Percentiles rank a stretch among this genome's conserved stretches.
Conservation (phyloP, 2,797 vertebrate genomes). For the Spinus olivaceus region DNA sequence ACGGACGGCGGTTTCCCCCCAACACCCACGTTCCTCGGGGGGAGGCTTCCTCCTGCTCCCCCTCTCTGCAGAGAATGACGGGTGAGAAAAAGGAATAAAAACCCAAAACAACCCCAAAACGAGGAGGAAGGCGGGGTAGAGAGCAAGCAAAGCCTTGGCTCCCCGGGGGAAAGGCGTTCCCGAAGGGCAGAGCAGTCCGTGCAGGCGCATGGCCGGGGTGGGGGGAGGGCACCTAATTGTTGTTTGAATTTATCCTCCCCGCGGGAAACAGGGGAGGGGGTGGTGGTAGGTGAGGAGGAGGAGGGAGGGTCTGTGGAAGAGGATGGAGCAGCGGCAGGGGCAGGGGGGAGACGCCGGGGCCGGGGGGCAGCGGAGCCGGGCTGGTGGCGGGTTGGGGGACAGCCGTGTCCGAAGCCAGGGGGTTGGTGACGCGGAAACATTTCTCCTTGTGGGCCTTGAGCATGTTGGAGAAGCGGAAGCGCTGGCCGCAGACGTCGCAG, state of each 20-base stretch:
- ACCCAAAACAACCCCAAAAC: neutral
- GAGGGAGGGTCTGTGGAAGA: conserved; percentile 76
- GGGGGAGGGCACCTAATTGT: conserved; percentile 62
- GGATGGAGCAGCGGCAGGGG: conserved; percentile 82
- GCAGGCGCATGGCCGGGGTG: neutral
- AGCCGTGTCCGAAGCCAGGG: conserved; percentile 71
- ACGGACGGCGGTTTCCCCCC: fast-evolving
- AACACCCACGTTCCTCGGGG: fast-evolving
- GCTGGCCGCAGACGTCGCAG: conserved; percentile 91
- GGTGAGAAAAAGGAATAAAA: neutral
- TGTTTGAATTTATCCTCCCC: conserved; percentile 84
- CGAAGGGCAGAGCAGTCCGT: conserved; percentile 22
- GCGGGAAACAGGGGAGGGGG: conserved; percentile 85
- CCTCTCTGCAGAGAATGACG: fast-evolving
- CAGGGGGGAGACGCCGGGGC: conserved; percentile 51
- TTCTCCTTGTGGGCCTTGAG: conserved; percentile 96
- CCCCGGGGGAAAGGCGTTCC: neutral
- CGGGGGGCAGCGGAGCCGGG: conserved; percentile 48
- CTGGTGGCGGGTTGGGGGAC: conserved; percentile 10
- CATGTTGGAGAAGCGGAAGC: conserved; percentile 98
- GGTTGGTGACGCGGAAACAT: conserved; percentile 89
- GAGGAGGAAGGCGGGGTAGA: neutral
- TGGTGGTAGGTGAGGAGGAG: conserved; percentile 79
- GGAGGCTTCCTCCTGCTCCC: neutral
- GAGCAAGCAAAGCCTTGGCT: conserved; percentile 8